Evolutionary conservation across 2,797 vertebrate genomes (phyloP).

Genomic region (Tragelaphus eurycerus): DNA sequence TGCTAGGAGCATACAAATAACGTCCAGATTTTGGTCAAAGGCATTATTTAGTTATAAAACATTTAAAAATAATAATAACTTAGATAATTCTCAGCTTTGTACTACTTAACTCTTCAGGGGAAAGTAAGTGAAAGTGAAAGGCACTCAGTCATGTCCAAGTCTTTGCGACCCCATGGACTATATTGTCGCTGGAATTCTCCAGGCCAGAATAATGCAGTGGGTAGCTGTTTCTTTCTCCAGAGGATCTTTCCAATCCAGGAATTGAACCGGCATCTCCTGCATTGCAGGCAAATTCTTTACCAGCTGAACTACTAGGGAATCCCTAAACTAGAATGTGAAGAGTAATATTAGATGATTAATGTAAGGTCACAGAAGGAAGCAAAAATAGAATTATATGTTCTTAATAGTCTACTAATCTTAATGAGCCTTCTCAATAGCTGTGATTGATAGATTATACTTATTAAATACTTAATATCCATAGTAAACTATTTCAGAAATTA

Average conservation of each 20-base stretch:
- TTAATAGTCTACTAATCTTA: slow-evolving; percentile 14
- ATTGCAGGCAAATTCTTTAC: neutral
- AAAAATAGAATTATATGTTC: slow-evolving; percentile 1
- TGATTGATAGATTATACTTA: slow-evolving; percentile 31
- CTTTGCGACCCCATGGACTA: neutral
- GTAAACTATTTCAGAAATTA: slow-evolving; percentile 5
- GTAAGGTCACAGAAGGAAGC: neutral
- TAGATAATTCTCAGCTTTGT: neutral
- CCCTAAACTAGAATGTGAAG: neutral
- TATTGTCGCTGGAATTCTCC: neutral
- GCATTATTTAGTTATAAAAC: neutral
- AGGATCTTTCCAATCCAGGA: neutral
- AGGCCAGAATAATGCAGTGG: neutral
- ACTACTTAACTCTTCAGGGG: neutral
- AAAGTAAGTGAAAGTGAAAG: neutral
- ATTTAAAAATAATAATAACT: neutral
- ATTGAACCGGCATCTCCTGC: rapidly evolving
- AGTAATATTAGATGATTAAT: slow-evolving; percentile 14
- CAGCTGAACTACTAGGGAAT: neutral
- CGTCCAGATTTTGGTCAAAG: neutral
- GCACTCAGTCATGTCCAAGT: neutral
- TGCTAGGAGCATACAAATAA: neutral
- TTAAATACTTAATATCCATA: neutral
- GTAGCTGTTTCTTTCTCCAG: neutral
- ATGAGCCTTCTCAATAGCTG: neutral